Percentiles rank a stretch among this genome's conserved stretches.
Evolutionary conservation across 35 echinoderm and acorn worm genomes (phyloP).

Genomic region (Heliocidaris erythrogramma): DNA sequence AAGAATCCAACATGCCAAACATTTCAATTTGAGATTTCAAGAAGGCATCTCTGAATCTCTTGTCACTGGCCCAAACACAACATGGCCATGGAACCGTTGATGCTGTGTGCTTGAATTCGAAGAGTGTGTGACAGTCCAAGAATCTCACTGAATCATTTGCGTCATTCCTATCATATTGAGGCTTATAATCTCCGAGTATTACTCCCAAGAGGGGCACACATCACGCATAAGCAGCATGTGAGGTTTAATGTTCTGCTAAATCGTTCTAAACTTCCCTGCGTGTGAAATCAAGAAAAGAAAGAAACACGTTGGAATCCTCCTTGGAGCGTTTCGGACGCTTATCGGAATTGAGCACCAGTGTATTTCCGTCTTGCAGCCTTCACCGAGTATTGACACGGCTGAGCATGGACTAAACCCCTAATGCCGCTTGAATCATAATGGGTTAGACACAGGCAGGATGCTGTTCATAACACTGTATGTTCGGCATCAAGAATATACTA

Average conservation of each 20-base stretch:
- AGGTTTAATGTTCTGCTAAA: neutral
- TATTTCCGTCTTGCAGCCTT: neutral
- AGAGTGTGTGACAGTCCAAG: neutral
- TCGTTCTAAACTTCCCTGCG: neutral
- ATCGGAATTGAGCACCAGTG: neutral
- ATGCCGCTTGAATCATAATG: neutral
- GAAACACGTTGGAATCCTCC: neutral
- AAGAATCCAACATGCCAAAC: neutral
- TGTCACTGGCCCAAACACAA: neutral
- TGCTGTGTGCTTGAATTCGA: neutral
- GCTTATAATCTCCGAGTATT: neutral
- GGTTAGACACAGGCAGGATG: neutral
- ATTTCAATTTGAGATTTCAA: neutral
- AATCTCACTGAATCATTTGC: neutral
- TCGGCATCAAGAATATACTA: neutral
- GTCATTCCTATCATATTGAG: neutral
- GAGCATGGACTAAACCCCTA: neutral
- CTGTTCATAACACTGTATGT: neutral
- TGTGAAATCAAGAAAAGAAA: neutral
- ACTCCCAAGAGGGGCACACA: neutral
- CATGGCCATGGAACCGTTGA: neutral
- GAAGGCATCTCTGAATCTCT: neutral
- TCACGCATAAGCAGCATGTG: neutral
- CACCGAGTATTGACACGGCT: neutral
- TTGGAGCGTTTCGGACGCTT: neutral